These are phyloP conservation scores for Coelopa frigida DNA, from an alignment of 1,140 invertebrate species.

Conservation along the genomic window DNA sequence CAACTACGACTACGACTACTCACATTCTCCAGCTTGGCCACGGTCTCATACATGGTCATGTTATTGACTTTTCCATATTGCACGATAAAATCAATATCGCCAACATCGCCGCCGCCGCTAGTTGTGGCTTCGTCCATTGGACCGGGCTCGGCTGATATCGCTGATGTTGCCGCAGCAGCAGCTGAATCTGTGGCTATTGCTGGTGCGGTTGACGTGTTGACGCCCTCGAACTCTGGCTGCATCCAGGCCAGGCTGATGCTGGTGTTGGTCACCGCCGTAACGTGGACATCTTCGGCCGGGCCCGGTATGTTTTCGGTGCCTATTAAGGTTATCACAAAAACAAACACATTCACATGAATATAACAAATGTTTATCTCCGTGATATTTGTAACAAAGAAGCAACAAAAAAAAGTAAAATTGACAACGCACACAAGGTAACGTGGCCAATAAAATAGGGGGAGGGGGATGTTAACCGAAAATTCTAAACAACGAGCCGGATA, in stretches of 20 bases:
- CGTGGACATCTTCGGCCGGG: slow-evolving; percentile 66
- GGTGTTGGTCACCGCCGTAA: slow-evolving; percentile 52
- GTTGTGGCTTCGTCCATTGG: slow-evolving; percentile 18
- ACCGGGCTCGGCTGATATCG: slow-evolving; percentile 13
- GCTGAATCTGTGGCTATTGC: not conserved
- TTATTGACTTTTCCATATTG: slow-evolving; percentile 69
- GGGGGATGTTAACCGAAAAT: no score
- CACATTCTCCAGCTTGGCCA: slow-evolving; percentile 57
- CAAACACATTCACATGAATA: not conserved
- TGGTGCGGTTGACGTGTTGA: slow-evolving; percentile 26
- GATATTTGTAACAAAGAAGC: no score
- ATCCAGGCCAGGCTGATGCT: slow-evolving; percentile 63
- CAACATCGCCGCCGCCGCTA: slow-evolving; percentile 16
- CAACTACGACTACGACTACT: no score
- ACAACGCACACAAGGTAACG: not conserved
- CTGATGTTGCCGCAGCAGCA: not conserved
- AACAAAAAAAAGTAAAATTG: slow-evolving; percentile 7
- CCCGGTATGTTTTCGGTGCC: slow-evolving; percentile 66
- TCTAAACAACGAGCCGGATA: no score
- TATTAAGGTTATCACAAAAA: slow-evolving; percentile 26
- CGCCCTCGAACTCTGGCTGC: slow-evolving; percentile 54
- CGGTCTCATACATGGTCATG: slow-evolving; percentile 59
- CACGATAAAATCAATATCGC: slow-evolving; percentile 56
- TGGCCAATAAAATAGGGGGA: not conserved
- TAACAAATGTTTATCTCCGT: no score